Conservation (phyloP, 2,888 invertebrate genomes). For the Argyresthia goedartella region DNA sequence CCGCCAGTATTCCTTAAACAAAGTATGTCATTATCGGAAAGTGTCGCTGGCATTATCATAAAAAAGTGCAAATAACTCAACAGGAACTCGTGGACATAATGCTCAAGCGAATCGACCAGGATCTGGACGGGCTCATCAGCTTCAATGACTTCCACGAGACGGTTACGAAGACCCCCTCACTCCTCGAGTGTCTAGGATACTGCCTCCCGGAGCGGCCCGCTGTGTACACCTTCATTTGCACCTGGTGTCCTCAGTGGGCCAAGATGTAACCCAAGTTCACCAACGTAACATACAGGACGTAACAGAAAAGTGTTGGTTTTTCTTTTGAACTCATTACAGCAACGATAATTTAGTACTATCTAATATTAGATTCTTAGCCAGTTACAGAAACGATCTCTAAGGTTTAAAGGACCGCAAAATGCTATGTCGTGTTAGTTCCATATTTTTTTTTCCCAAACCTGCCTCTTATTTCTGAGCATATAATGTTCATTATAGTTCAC, state of each 20-base stretch:
- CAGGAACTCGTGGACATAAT: constrained; percentile 82
- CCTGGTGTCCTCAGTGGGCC: constrained; percentile 56
- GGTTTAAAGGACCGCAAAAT: no score
- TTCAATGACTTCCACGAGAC: constrained; percentile 75
- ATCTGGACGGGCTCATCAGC: constrained; percentile 80
- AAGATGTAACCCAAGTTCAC: constrained; percentile 31
- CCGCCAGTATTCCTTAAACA: no score
- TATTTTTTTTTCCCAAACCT: no score
- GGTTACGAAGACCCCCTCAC: constrained; percentile 73
- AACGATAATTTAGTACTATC: not conserved
- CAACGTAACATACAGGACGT: not conserved
- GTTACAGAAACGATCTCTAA: no score
- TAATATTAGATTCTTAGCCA: not conserved
- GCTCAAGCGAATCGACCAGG: constrained; percentile 80
- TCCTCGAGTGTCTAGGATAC: constrained; percentile 80
- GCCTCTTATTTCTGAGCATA: no score
- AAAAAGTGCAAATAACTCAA: no score
- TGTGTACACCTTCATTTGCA: constrained; percentile 48
- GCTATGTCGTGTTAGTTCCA: no score
- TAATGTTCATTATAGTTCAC: no score
- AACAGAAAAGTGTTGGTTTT: not conserved
- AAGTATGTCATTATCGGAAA: no score
- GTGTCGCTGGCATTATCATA: no score
- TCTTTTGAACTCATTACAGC: not conserved
- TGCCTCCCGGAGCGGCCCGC: constrained; percentile 76